Conservation (phyloP, 2,797 vertebrate genomes). For the Paguma larvata region DNA sequence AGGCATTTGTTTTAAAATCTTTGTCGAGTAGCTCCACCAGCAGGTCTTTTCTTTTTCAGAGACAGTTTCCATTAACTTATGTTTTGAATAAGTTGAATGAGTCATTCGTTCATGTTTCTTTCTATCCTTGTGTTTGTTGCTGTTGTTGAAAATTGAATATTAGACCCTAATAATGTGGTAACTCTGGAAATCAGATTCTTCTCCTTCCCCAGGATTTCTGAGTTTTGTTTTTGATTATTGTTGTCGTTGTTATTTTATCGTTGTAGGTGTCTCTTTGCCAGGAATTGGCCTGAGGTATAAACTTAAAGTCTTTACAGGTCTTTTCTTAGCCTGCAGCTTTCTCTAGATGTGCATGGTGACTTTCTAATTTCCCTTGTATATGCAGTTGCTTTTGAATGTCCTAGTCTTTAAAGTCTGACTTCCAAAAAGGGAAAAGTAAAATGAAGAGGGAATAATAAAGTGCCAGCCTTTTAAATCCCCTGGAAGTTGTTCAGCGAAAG, state of each 20-base stretch:
- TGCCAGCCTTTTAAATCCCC: neutral
- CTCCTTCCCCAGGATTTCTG: neutral
- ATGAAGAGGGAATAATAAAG: neutral
- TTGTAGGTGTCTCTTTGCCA: neutral
- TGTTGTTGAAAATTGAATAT: neutral
- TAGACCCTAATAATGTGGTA: neutral
- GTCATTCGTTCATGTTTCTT: neutral
- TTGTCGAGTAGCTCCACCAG: neutral
- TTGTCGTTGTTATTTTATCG: neutral
- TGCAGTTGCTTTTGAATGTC: neutral
- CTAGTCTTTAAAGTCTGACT: neutral
- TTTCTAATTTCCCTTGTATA: neutral
- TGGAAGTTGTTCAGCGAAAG: neutral
- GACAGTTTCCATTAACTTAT: neutral
- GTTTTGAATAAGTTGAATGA: neutral
- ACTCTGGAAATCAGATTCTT: neutral
- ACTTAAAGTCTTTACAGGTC: neutral
- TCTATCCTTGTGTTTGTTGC: neutral
- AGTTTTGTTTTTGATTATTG: neutral
- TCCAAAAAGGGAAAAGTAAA: neutral
- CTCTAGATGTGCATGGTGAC: neutral
- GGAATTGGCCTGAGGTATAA: neutral
- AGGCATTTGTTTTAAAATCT: neutral
- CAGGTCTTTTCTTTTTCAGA: neutral
- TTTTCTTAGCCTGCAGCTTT: neutral